Conservation (phyloP, 2,888 invertebrate species). For the Oligia strigilis region DNA sequence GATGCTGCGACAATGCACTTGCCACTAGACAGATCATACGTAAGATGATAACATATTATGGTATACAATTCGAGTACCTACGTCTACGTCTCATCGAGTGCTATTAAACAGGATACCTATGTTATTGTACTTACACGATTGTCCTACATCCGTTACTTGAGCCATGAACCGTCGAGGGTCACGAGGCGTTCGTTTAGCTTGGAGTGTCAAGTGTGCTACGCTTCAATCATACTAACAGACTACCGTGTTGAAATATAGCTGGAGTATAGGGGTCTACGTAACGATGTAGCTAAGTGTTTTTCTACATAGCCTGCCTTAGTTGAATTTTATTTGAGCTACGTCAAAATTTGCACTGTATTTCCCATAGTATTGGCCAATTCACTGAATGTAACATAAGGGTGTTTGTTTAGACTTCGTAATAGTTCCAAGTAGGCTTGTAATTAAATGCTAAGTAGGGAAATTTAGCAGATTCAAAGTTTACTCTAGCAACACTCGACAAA, state of each 20-base stretch:
- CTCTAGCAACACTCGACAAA: too few species aligned
- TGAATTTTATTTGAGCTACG: not conserved
- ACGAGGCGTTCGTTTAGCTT: not conserved
- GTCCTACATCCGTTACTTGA: constrained; percentile 30
- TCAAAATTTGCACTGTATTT: not conserved
- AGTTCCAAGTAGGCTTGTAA: not conserved
- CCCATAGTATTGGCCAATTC: not conserved
- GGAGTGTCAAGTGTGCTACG: constrained; percentile 13
- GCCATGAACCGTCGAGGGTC: constrained; percentile 35
- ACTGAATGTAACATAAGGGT: not conserved
- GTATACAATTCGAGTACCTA: not conserved
- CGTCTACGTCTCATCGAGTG: not conserved
- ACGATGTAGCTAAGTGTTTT: not conserved
- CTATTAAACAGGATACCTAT: constrained; percentile 21
- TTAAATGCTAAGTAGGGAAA: too few species aligned
- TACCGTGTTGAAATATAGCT: not conserved
- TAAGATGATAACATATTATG: not conserved
- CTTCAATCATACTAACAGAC: constrained; percentile 1
- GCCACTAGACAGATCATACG: not conserved
- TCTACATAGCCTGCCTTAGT: not conserved
- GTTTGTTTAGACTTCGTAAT: not conserved
- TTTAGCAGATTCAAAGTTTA: too few species aligned
- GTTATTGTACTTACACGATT: constrained; percentile 8
- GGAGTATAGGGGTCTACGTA: not conserved
- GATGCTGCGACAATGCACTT: not conserved